Percentiles rank a stretch among this genome's conserved stretches.
These are phyloP conservation scores for Drosophila bipectinata DNA, from an alignment of 1,140 invertebrate genomes.

Conservation along the genomic window DNA sequence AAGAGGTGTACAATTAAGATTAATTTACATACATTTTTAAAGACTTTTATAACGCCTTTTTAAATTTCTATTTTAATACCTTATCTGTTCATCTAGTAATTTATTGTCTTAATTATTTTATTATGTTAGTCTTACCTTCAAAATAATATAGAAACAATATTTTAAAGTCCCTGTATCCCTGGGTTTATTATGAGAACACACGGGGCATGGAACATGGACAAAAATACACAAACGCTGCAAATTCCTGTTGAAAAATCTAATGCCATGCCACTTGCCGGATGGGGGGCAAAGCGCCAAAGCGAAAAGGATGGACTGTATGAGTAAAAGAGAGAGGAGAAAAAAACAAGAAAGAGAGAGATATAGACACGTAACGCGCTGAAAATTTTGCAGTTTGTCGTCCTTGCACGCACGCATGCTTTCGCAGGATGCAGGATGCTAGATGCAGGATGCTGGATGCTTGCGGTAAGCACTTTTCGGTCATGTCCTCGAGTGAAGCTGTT, in stretches of 20 bases:
- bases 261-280: slow-evolving; percentile 61
- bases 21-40: no score
- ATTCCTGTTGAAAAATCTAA: slow-evolving; percentile 78
- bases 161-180: slow-evolving; percentile 17
- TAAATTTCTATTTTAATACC: no score
- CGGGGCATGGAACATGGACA: slow-evolving; percentile 27
- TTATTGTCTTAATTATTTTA: neutral
- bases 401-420: slow-evolving; percentile 75
- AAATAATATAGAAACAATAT: neutral
- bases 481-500: slow-evolving; percentile 57
- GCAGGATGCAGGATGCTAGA: slow-evolving; percentile 28
- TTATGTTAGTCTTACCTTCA: neutral
- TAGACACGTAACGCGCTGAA: slow-evolving; percentile 60
- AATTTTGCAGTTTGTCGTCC: slow-evolving; percentile 71
- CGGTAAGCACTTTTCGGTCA: slow-evolving; percentile 69
- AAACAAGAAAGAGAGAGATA: neutral
- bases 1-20: neutral
- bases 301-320: neutral
- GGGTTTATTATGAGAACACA: slow-evolving; percentile 7
- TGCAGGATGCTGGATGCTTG: slow-evolving; percentile 54
- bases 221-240: slow-evolving; percentile 72
- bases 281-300: slow-evolving; percentile 10
- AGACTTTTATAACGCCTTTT: no score
- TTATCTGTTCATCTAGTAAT: neutral
- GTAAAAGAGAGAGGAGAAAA: slow-evolving; percentile 5